A percentile compares a stretch with the other conserved stretches of the same genome.
These are phyloP conservation scores for Kryptolebias ocellatus DNA, from an alignment of 2,797 vertebrate genomes.

Conservation along the genomic window DNA sequence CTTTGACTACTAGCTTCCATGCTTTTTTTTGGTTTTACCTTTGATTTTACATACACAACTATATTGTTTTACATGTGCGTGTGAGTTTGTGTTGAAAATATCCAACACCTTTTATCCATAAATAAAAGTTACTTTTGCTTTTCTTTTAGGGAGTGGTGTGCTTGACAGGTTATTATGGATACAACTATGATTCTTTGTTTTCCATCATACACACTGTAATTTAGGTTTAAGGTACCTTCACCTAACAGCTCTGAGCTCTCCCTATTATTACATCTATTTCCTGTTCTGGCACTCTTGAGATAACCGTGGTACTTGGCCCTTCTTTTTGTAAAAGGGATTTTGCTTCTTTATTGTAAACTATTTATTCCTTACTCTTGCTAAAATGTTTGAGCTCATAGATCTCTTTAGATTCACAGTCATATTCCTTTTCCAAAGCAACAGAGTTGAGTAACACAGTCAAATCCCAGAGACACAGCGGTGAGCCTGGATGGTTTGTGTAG, in stretches of 20 bases:
- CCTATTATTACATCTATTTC: not conserved
- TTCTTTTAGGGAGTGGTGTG: too few relatives aligned
- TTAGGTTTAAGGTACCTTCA: not conserved
- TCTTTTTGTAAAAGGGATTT: not conserved
- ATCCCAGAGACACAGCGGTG: slow-evolving; percentile 57
- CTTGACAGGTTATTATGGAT: too few relatives aligned
- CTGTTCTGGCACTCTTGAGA: not conserved
- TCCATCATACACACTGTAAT: not conserved
- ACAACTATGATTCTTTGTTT: too few relatives aligned
- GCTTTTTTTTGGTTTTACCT: too few relatives aligned
- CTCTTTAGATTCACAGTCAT: slow-evolving; percentile 18
- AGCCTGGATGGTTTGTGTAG: slow-evolving; percentile 19
- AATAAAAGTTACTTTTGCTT: too few relatives aligned
- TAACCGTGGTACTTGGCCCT: not conserved
- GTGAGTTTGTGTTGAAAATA: too few relatives aligned
- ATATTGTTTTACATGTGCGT: too few relatives aligned
- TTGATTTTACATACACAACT: too few relatives aligned
- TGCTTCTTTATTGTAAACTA: not conserved
- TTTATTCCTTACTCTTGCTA: not conserved
- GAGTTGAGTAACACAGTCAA: slow-evolving; percentile 63
- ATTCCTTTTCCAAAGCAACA: slow-evolving; percentile 49
- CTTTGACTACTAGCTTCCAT: too few relatives aligned
- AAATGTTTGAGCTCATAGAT: slow-evolving; percentile 19
- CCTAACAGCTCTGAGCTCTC: not conserved
- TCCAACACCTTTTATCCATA: too few relatives aligned